Evolutionary conservation across 2,888 invertebrate species (phyloP), one percentile per base, ranked within the genome.

Genomic region (Nemoura dubitans): DNA sequence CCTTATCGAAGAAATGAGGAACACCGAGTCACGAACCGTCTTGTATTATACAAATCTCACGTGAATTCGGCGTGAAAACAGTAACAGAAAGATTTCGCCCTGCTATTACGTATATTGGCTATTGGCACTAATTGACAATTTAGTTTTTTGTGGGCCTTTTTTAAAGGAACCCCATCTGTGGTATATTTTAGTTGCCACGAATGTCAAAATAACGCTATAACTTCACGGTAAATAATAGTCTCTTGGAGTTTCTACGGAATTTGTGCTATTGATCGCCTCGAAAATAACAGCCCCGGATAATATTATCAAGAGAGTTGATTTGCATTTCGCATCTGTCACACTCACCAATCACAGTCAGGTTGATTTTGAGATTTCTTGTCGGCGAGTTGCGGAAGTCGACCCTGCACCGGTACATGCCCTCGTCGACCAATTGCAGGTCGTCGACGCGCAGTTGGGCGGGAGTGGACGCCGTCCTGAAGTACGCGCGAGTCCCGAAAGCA

Each of bases 311-410:
- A 59, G 16, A 59, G 5, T 36, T 36, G 36, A 36, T 10, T 36
- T 76, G 76, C 3, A 25, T 25, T 5, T 25, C n/a, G 10, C 28
- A 78, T 26, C 28, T 16, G n/a, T 6, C 26, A 10, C 5, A 93
- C 95, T 94, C 92, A 95, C 95, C 94, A 89, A 96, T 95, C 88
- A 96, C 95, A 89, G 95, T 95, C 89, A 96, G 94, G 91, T 95
- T 95, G 91, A 96, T 95, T 91, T 95, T 95, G 88, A 94, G 93
- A 91, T 95, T 95, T 90, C 95, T 93, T 83, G 95, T 95, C 81
- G 95, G 95, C 14, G 95, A 95, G 90, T 95, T 95, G 87, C 94
- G 93, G 91, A 95, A 96, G 91, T 96, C 96, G 87, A 96, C 95
- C 87, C 96, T 92, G 91, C 96, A 96, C 88, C 95, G 92, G 91